Percentiles rank a stretch among this genome's conserved stretches.
phyloP scores from a whole-genome alignment of 2,888 invertebrate genomes.

The Lasius fuliginosus region DNA sequence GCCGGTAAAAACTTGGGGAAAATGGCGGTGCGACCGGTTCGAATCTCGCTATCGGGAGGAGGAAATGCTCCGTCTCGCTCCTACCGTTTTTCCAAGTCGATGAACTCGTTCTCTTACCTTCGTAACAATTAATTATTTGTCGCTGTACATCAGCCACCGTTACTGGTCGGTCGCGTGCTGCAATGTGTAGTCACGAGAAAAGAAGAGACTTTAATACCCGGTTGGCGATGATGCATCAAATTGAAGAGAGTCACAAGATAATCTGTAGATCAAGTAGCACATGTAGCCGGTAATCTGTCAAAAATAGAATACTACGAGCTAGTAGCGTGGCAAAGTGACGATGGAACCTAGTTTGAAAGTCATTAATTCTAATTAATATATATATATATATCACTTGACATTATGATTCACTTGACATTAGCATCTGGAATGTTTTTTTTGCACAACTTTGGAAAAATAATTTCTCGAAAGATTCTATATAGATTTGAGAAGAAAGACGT shows the following conservation, averaged over 20 bases:
- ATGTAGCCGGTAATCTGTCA: not conserved
- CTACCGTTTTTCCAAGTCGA: conserved; percentile 29
- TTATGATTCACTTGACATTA: not conserved
- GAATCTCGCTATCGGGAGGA: conserved; percentile 77
- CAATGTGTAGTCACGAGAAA: not conserved
- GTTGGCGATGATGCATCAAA: not conserved
- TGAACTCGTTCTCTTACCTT: conserved; percentile 35
- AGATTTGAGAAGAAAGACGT: not conserved
- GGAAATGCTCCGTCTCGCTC: conserved; percentile 59
- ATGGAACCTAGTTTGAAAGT: not conserved
- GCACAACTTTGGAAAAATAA: not conserved
- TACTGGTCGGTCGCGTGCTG: not conserved
- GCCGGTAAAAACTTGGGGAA: conserved; percentile 73
- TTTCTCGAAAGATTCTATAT: not conserved
- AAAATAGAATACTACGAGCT: conserved; percentile 10
- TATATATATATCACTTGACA: too few relatives aligned
- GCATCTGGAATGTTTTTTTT: not conserved
- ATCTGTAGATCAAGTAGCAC: conserved; percentile 4
- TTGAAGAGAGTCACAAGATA: not conserved
- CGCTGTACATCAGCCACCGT: conserved; percentile 35
- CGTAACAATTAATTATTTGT: conserved; percentile 41
- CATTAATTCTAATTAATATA: conserved; percentile 7
- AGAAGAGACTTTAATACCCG: conserved; percentile 32
- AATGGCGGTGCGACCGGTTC: conserved; percentile 78
- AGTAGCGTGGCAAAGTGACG: not conserved